Percentiles rank a stretch among this genome's conserved stretches.
These are phyloP conservation scores for Grallaria varia DNA, from an alignment of 2,113 vertebrate genomes.

Conservation along the genomic window DNA sequence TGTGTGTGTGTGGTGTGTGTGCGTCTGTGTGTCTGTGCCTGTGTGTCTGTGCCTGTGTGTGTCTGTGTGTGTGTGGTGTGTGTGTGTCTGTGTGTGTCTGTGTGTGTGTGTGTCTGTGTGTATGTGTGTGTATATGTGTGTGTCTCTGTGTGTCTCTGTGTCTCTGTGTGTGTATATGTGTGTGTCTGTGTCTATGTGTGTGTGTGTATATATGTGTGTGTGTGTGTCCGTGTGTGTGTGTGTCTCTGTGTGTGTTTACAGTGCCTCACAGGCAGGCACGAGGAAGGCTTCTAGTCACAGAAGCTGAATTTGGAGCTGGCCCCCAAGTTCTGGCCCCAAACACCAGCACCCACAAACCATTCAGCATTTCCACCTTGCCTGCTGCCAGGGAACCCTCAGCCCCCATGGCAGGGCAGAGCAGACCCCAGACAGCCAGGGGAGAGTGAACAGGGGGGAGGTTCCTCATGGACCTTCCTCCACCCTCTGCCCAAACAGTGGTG, in stretches of 20 bases:
- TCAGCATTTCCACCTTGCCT: neutral
- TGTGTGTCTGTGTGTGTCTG: too few species aligned
- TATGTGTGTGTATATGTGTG: too few species aligned
- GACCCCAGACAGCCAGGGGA: neutral
- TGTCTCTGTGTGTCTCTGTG: too few species aligned
- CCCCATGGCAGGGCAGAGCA: neutral
- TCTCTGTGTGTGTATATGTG: too few species aligned
- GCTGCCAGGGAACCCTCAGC: neutral
- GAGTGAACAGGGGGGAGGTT: neutral
- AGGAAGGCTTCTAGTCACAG: neutral
- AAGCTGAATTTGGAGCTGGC: neutral
- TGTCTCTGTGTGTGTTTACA: too few species aligned
- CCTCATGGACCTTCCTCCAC: neutral
- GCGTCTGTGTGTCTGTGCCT: neutral
- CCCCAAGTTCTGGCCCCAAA: neutral
- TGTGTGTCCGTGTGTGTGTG: too few species aligned
- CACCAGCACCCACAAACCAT: neutral
- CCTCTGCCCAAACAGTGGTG: neutral
- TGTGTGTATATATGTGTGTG: too few species aligned
- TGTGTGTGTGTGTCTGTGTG: too few species aligned
- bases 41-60: neutral
- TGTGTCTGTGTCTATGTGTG: too few species aligned
- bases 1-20: too few species aligned
- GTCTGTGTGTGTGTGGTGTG: too few species aligned
- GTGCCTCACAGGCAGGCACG: neutral